Base-by-base conservation (phyloP, 2,888 invertebrate genomes). In the Agrotis puta region DNA sequence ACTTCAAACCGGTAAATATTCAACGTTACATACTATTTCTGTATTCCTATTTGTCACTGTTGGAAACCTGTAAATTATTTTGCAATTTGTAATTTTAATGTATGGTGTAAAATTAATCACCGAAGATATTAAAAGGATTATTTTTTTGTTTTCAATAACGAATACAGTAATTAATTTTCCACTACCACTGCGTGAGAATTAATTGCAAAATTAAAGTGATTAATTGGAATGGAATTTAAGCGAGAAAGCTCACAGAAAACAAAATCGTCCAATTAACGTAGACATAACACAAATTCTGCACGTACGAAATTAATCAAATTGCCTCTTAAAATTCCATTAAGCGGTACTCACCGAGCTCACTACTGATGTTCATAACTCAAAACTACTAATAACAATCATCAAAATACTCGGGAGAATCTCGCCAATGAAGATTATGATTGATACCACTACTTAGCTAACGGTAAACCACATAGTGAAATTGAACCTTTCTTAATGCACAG, bases 361-460 rank as follows among this genome's bases (percentile, higher is more conserved):
- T 83, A 81, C 84, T 82, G 81, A 84, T 74, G 85, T 85, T 85
- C 86, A 87, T 88, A 88, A 88, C 87, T 86, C 85, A 83, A 70
- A 85, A 75, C 76, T 70, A 67, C 84, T 92, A 91, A 92, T 93
- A 92, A 91, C 88, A 87, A 89, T 89, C 85, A 88, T 89, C 90
- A 85, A 90, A 90, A 90, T 89, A 88, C 88, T 88, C 85, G 86
- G 86, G 88, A 88, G 89, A 92, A 91, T 90, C 90, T 85, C 84
- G 71, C 87, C 86, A 86, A 84, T 88, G 89, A 89, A 90, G 88
- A 93, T 92, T 92, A 91, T 92, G 93, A 93, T 93, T 93, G 91
- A 94, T 93, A 89, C 87, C 83, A 90, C 89, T 90, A 92, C 91
- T 92, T 91, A 90, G 89, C 80, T 93, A 93, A 92, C 92, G 91